Percentiles rank a stretch among this genome's conserved stretches.
Evolutionary conservation across 2,888 invertebrate species (phyloP).

Genomic region (Horisme vitalbata): DNA sequence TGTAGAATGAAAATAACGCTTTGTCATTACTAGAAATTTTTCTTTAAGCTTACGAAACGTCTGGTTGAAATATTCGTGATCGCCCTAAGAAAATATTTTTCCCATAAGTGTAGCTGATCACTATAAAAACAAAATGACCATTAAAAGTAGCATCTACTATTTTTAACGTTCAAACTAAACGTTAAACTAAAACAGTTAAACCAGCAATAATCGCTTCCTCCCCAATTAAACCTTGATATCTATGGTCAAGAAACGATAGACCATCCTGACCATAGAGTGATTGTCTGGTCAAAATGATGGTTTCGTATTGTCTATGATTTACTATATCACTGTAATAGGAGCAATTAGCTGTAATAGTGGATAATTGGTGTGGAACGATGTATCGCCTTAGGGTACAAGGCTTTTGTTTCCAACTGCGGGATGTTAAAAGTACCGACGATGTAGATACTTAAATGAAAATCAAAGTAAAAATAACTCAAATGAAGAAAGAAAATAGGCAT

Average conservation of each 20-base stretch:
- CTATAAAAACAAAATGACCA: no score
- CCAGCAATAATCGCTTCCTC: slow-evolving; percentile 9
- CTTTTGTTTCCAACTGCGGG: slow-evolving; percentile 1
- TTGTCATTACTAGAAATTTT: no score
- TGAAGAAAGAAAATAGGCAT: no score
- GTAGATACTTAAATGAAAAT: neutral
- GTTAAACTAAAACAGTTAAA: slow-evolving; percentile 3
- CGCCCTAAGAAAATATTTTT: no score
- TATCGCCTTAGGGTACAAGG: slow-evolving; percentile 8
- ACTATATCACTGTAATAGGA: slow-evolving; percentile 59
- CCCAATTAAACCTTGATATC: slow-evolving; percentile 9
- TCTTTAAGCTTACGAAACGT: no score
- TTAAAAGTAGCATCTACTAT: no score
- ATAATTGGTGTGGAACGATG: slow-evolving; percentile 51
- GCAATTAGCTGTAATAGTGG: slow-evolving; percentile 66
- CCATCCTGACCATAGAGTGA: no score
- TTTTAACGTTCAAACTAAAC: slow-evolving; percentile 8
- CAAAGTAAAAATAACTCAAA: neutral
- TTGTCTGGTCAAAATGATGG: slow-evolving; percentile 44
- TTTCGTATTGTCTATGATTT: slow-evolving; percentile 56
- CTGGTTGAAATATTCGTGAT: no score
- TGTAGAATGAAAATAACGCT: no score
- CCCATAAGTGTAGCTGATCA: no score
- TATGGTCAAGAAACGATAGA: slow-evolving; percentile 23
- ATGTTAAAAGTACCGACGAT: neutral